Conservation (phyloP, 2,797 vertebrate species). For the Meriones psammophilus region DNA sequence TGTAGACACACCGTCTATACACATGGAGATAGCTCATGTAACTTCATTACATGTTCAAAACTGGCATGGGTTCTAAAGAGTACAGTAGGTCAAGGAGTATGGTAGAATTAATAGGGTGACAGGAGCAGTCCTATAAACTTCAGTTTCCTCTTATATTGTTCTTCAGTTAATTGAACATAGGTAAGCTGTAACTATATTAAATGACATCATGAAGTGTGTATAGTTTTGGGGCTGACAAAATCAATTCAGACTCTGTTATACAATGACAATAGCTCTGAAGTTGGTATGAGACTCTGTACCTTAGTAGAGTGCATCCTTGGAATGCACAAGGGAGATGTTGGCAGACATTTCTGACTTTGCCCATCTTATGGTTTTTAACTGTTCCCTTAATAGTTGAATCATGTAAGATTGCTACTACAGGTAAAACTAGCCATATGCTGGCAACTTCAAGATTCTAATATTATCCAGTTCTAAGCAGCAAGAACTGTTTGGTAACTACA, state of each 20-base stretch:
- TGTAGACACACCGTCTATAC: neutral
- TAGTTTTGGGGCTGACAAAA: slow-evolving; percentile 2
- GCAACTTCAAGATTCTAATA: slow-evolving; percentile 48
- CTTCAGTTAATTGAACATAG: neutral
- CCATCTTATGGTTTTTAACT: slow-evolving; percentile 36
- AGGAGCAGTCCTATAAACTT: neutral
- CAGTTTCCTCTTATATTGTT: neutral
- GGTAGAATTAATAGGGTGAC: neutral
- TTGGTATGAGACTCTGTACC: slow-evolving; percentile 20
- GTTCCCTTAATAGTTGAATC: neutral
- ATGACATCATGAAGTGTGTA: neutral
- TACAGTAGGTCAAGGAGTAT: neutral
- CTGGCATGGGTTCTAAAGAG: neutral
- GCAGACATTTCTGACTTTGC: slow-evolving; percentile 45
- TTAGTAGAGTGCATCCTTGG: neutral
- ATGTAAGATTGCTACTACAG: neutral
- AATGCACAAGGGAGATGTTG: neutral
- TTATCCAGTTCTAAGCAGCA: neutral
- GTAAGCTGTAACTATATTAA: neutral
- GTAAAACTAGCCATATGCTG: slow-evolving; percentile 14
- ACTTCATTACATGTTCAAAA: neutral
- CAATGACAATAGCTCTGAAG: slow-evolving; percentile 8
- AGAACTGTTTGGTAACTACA: slow-evolving; percentile 8
- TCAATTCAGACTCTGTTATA: slow-evolving; percentile 1
- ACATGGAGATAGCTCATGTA: neutral